phyloP scores from a whole-genome alignment of 1,140 invertebrate genomes.

The Drosophila lini region DNA sequence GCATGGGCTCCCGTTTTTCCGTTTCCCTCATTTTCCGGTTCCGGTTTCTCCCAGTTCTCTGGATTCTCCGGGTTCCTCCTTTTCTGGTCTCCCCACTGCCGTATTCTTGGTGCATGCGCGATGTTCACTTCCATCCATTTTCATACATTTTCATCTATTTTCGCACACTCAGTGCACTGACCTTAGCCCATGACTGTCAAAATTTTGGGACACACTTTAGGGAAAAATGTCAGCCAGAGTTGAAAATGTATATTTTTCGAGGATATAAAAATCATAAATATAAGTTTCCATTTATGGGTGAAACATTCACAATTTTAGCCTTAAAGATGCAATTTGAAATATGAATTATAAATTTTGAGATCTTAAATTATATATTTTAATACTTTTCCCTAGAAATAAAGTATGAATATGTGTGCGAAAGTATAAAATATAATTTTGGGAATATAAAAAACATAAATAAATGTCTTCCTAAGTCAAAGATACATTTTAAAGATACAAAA shows the following conservation, averaged over 20 bases:
- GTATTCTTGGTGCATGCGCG: constrained; percentile 65
- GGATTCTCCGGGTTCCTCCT: constrained; percentile 13
- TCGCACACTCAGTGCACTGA: constrained; percentile 67
- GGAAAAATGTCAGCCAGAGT: neutral
- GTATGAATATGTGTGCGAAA: too few species aligned
- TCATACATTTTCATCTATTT: constrained; percentile 26
- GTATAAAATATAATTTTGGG: too few species aligned
- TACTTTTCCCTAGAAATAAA: too few species aligned
- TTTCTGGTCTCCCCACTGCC: constrained; percentile 4
- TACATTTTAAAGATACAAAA: neutral
- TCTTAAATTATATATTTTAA: too few species aligned
- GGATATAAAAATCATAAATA: neutral
- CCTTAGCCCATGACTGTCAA: constrained; percentile 70
- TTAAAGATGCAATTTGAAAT: too few species aligned
- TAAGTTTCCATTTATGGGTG: neutral
- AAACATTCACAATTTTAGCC: too few species aligned
- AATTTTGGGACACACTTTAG: constrained; percentile 31
- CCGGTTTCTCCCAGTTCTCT: constrained; percentile 7
- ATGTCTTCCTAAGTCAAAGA: neutral
- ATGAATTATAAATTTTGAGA: too few species aligned
- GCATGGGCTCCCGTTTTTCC: constrained; percentile 30
- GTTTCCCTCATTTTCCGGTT: constrained; percentile 24
- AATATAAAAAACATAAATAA: neutral
- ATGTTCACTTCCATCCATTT: constrained; percentile 38
- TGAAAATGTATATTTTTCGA: too few species aligned